Conservation (phyloP, 2,888 invertebrate species). For the Xanthia icteritia region DNA sequence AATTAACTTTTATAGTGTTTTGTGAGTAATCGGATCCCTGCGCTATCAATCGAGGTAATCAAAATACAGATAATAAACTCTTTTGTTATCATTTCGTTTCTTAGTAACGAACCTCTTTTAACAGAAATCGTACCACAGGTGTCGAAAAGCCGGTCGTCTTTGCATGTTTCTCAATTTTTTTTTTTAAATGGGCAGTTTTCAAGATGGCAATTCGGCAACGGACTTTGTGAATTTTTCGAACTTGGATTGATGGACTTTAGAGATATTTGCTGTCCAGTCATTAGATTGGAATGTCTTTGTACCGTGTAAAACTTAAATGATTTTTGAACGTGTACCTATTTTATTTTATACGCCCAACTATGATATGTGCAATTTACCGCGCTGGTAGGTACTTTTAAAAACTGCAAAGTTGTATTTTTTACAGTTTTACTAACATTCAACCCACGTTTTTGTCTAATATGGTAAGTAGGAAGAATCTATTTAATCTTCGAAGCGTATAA, state of each 20-base stretch:
- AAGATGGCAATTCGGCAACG: slow-evolving; percentile 18
- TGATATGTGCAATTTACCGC: not conserved
- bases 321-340: not conserved
- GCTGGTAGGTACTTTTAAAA: slow-evolving; percentile 31
- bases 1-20: slow-evolving; percentile 72
- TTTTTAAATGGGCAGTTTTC: slow-evolving; percentile 1
- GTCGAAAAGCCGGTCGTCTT: slow-evolving; percentile 51
- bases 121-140: slow-evolving; percentile 35
- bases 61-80: slow-evolving; percentile 66
- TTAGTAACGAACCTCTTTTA: slow-evolving; percentile 52
- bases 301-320: slow-evolving; percentile 3
- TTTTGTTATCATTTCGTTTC: slow-evolving; percentile 66
- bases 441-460: not conserved
- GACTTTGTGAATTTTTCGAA: not conserved
- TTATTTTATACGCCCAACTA: not conserved
- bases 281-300: slow-evolving; percentile 60
- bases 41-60: slow-evolving; percentile 69
- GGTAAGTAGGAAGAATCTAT: slow-evolving; percentile 39
- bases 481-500: slow-evolving; percentile 1
- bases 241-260: not conserved
- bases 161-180: slow-evolving; percentile 13
- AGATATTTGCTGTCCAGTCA: slow-evolving; percentile 43
- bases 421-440: not conserved
- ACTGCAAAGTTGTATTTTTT: slow-evolving; percentile 2
- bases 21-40: slow-evolving; percentile 70